Conservation (phyloP, 2,888 invertebrate species). For the Linnaemya vulpina region DNA sequence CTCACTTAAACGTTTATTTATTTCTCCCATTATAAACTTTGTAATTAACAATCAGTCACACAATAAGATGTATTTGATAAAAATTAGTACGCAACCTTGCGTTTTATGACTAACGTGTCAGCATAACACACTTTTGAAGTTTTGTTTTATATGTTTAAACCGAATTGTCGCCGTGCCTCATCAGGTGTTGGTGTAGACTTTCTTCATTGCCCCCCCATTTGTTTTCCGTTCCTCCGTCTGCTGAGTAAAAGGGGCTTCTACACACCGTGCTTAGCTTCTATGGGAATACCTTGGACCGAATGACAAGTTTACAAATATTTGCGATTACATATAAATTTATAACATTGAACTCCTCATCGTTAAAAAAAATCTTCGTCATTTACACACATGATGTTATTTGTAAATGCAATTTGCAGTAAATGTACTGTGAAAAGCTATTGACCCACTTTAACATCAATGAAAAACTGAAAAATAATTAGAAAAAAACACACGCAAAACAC, state of each 20-base stretch:
- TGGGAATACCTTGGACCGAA: background rate
- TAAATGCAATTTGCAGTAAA: conserved; percentile 61
- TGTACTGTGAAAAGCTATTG: conserved; percentile 69
- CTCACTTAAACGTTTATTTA: background rate
- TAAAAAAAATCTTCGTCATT: conserved; percentile 5
- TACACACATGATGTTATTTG: conserved; percentile 30
- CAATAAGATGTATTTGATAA: background rate
- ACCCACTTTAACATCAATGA: conserved; percentile 65
- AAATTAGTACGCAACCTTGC: conserved; percentile 5
- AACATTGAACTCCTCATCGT: conserved; percentile 37
- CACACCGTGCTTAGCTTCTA: background rate
- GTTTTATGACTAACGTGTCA: background rate
- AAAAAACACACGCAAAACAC: conserved; percentile 32
- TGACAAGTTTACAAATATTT: background rate
- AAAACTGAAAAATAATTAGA: conserved; percentile 34
- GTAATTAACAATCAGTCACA: background rate
- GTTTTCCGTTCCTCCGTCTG: too few species aligned
- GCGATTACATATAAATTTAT: background rate
- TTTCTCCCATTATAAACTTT: background rate
- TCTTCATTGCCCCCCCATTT: too few species aligned
- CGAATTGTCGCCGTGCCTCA: background rate
- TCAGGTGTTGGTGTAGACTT: background rate
- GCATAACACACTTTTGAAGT: background rate
- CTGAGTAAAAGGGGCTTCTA: too few species aligned
- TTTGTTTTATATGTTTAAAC: background rate